Percentiles rank a stretch among this genome's conserved stretches.
phyloP scores from a whole-genome alignment of 1,140 invertebrate species.

The Eupristina koningsbergeri region DNA sequence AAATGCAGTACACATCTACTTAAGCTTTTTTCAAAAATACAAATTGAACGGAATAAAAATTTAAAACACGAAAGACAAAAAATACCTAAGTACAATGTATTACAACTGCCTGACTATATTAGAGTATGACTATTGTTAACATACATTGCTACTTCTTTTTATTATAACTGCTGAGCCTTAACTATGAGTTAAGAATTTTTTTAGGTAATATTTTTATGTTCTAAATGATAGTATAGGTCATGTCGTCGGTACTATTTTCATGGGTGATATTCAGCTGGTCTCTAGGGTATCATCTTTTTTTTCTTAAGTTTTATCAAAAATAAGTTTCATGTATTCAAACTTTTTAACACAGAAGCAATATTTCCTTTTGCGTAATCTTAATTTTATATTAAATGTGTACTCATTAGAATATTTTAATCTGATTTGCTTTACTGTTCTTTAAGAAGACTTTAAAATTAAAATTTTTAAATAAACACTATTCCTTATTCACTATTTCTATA shows the following conservation, averaged over 20 bases:
- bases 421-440: not conserved
- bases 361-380: not conserved
- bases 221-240: slow-evolving; percentile 27
- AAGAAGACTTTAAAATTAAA: not conserved
- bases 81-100: not conserved
- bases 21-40: not conserved
- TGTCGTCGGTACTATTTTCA: slow-evolving; percentile 34
- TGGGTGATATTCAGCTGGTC: not conserved
- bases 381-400: not conserved
- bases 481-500: not conserved
- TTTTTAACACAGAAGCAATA: slow-evolving; percentile 1
- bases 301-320: slow-evolving; percentile 43
- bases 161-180: not conserved
- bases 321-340: slow-evolving; percentile 17
- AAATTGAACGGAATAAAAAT: not conserved
- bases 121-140: not conserved
- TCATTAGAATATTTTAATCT: no score
- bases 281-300: slow-evolving; percentile 39
- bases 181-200: slow-evolving; percentile 11
- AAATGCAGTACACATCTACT: not conserved
- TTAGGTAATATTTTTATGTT: slow-evolving; percentile 36
- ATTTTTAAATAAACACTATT: not conserved
- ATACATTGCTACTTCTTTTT: not conserved
- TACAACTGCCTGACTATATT: not conserved
- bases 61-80: no score